Evolutionary conservation across 2,888 invertebrate species (phyloP), one percentile per base, ranked within the genome.

Genomic region (Agriopis marginaria): DNA sequence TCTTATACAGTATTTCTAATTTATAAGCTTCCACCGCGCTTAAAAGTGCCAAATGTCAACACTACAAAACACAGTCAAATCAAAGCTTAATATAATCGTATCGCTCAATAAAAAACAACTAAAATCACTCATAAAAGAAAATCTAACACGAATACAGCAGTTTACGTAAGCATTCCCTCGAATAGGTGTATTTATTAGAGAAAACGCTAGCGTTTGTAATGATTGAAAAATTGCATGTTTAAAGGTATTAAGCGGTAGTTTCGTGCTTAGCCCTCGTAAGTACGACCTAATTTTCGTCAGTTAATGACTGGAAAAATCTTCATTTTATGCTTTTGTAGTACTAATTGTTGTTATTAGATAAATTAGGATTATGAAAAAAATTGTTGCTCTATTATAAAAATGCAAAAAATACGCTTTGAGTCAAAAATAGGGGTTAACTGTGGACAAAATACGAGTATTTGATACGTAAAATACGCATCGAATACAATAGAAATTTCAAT

Each of bases 221-320:
- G 86, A 90, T 91, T 91, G 89, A 89, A 89, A 87, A 86, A 83
- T 91, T 87, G 91, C 91, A 91, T 92, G 91, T 82, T 86, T 75
- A 77, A 76, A 65, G 79, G 85, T 88, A 89, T 90, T 91, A 87
- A 89, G 84, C 81, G 76, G 72, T 63, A 63, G 64, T 74, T 73
- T 87, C 89, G 88, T 90, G 89, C 83, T 70, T 80, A 71, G 75
- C 63, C 73, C 82, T 81, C 85, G 86, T 90, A 88, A 89, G 84
- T 86, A 80, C 77, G 74, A 85, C 86, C 87, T 88, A 86, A 89
- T 91, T 88, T 87, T 88, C 83, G 81, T 80, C 80, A 77, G 76
- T 79, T 87, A 89, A 90, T 88, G 86, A 86, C 86, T 82, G 68
- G 63, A 79, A 82, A 81, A 83, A 86, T 86, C 86, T 85, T 81